Percentiles rank a stretch among this genome's conserved stretches.
These are phyloP conservation scores for Hololepta plana DNA, from an alignment of 2,888 invertebrate genomes.

Conservation along the genomic window DNA sequence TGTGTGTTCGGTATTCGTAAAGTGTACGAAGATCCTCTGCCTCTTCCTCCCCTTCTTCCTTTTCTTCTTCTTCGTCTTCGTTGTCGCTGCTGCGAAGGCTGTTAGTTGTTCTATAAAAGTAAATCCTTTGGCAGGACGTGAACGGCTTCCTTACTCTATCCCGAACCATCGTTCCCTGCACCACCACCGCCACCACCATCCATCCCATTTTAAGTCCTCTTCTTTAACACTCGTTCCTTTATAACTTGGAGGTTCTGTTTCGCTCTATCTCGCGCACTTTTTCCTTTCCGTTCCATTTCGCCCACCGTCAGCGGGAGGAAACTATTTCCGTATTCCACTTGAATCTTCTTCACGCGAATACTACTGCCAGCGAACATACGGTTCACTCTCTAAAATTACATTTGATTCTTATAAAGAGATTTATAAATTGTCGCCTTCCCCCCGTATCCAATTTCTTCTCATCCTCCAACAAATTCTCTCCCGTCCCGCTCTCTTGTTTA, in stretches of 20 bases:
- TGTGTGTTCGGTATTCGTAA: constrained; percentile 23
- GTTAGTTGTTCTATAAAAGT: constrained; percentile 27
- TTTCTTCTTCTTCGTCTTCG: constrained; percentile 15
- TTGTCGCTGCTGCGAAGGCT: constrained; percentile 18
- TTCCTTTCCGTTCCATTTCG: constrained; percentile 12
- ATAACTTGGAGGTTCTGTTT: too few relatives aligned
- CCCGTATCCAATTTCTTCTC: too few relatives aligned
- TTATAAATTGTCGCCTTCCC: constrained; percentile 9
- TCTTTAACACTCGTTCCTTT: too few relatives aligned
- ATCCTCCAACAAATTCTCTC: too few relatives aligned
- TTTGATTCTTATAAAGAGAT: constrained; percentile 17
- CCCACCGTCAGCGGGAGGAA: too few relatives aligned
- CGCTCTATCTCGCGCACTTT: constrained; percentile 18
- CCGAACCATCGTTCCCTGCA: too few relatives aligned
- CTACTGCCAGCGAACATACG: constrained; percentile 17
- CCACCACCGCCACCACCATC: too few relatives aligned
- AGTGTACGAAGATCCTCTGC: constrained; percentile 19
- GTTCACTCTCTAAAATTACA: constrained; percentile 19
- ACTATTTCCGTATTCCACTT: constrained; percentile 10
- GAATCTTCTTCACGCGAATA: constrained; percentile 15
- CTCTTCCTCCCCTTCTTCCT: too few relatives aligned
- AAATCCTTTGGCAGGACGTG: constrained; percentile 25
- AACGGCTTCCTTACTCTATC: constrained; percentile 19
- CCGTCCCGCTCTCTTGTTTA: too few relatives aligned
- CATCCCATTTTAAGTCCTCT: too few relatives aligned